Conservation (phyloP, 2,797 vertebrate genomes). For the Taenioides sp. region DNA sequence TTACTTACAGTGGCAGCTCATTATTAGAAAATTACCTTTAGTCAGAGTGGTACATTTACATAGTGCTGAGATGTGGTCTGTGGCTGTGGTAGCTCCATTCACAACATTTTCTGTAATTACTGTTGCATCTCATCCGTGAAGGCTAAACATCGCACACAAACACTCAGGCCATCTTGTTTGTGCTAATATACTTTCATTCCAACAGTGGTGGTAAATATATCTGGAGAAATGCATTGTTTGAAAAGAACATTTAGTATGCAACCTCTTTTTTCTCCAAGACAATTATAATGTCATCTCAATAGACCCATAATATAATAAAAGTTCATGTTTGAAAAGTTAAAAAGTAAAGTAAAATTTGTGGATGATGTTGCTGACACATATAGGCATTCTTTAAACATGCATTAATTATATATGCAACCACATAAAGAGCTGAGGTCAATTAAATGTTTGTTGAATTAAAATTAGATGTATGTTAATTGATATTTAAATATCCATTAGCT, state of each 20-base stretch:
- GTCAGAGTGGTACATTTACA: conserved; percentile 20
- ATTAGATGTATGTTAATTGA: neutral
- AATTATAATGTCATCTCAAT: neutral
- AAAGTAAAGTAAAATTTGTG: neutral
- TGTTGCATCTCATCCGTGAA: conserved; percentile 42
- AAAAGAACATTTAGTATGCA: neutral
- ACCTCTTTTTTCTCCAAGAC: neutral
- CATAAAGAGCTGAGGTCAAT: neutral
- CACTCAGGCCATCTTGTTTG: conserved; percentile 28
- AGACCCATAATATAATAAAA: neutral
- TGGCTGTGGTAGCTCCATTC: conserved; percentile 13
- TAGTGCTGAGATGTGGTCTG: conserved; percentile 26
- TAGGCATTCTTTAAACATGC: too few species aligned
- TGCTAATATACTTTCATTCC: neutral
- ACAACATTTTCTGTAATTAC: conserved; percentile 31
- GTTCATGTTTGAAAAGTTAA: neutral
- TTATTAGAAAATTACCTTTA: conserved; percentile 30
- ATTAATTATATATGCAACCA: neutral
- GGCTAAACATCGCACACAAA: conserved; percentile 7
- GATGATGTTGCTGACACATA: neutral
- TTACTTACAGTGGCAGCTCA: conserved; percentile 24
- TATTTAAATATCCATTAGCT: too few species aligned
- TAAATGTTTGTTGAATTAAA: too few species aligned
- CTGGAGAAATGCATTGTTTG: neutral
- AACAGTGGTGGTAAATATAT: conserved; percentile 1